These are phyloP conservation scores for Steinernema hermaphroditum DNA, from an alignment of 2,888 invertebrate species.

Conservation along the genomic window DNA sequence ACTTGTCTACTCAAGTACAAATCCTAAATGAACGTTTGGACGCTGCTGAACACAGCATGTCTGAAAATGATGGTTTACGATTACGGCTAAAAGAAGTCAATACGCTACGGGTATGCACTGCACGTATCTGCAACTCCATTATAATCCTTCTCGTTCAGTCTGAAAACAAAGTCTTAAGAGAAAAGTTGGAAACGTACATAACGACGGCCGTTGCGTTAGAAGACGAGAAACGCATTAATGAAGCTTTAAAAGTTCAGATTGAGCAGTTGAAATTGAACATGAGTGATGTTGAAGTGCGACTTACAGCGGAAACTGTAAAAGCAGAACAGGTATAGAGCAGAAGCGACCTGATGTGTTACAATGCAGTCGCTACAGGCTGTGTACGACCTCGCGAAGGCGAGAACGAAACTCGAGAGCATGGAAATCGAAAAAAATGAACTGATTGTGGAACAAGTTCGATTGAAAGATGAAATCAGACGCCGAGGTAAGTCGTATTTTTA, in stretches of 20 bases:
- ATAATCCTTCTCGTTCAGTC: neutral
- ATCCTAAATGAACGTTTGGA: neutral
- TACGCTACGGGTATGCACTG: neutral
- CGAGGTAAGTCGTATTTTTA: conserved; percentile 6
- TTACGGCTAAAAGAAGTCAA: neutral
- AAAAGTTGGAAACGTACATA: neutral
- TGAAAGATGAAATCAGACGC: neutral
- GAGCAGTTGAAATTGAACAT: neutral
- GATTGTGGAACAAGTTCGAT: neutral
- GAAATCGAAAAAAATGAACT: neutral
- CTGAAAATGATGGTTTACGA: neutral
- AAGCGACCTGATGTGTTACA: too few relatives aligned
- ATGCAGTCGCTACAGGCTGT: neutral
- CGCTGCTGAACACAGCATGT: neutral
- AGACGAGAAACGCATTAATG: conserved; percentile 1
- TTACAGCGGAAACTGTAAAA: conserved; percentile 1
- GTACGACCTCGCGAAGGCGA: neutral
- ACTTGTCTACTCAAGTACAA: neutral
- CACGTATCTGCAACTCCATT: neutral
- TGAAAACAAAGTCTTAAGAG: conserved; percentile 11
- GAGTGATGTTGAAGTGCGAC: neutral
- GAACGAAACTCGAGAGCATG: neutral
- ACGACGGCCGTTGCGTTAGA: conserved; percentile 10
- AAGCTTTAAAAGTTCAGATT: conserved; percentile 17
- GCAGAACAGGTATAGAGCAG: neutral